These are phyloP conservation scores for Drosophila seguyi DNA, from an alignment of 1,140 invertebrate genomes.

Conservation along the genomic window DNA sequence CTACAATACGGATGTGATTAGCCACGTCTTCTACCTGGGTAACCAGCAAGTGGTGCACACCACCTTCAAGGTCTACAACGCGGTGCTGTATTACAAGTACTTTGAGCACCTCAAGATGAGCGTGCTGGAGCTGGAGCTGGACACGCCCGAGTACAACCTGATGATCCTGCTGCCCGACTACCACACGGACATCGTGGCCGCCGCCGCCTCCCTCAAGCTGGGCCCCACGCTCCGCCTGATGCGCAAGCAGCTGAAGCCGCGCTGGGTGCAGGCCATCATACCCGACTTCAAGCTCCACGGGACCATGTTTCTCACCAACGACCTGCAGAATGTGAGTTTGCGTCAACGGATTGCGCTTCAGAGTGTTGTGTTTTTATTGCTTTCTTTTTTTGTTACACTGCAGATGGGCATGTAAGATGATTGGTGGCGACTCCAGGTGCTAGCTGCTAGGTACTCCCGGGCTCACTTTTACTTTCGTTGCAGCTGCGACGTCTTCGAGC, in stretches of 20 bases:
- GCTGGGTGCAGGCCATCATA: conserved; percentile 90
- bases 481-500: conserved; percentile 91
- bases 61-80: conserved; percentile 89
- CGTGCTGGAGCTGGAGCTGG: conserved; percentile 91
- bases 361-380: conserved; percentile 13
- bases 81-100: conserved; percentile 91
- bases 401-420: conserved; percentile 76
- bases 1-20: conserved; percentile 81
- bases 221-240: conserved; percentile 88
- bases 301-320: conserved; percentile 90
- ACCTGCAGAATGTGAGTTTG: conserved; percentile 90
- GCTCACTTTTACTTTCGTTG: conserved; percentile 73
- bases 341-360: not conserved
- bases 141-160: conserved; percentile 88
- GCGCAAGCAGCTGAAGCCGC: conserved; percentile 88
- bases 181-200: conserved; percentile 82
- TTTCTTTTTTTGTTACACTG: conserved; percentile 27
- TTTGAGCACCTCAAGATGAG: conserved; percentile 89
- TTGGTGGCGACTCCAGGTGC: not conserved
- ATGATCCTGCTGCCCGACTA: conserved; percentile 87
- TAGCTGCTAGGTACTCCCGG: not conserved
- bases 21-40: conserved; percentile 80
- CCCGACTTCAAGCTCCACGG: conserved; percentile 92
- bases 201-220: conserved; percentile 80
- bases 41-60: conserved; percentile 85